Percentiles rank a stretch among this genome's conserved stretches.
phyloP scores from a whole-genome alignment of 2,113 vertebrate genomes.

The Condylura cristata region DNA sequence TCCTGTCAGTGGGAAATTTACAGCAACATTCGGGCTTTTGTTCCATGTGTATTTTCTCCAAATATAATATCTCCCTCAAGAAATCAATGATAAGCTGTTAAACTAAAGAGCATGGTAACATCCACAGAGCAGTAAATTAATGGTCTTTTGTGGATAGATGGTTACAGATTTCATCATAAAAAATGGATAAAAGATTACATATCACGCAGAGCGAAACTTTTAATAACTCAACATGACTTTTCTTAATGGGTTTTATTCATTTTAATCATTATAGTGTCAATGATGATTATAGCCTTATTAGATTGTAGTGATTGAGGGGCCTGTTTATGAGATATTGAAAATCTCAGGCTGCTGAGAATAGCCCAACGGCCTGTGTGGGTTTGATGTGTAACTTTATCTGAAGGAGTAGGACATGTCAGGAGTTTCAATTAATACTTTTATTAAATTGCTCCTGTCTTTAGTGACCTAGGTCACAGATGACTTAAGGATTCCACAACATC shows the following conservation, averaged over 20 bases:
- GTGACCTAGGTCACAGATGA: constrained; percentile 89
- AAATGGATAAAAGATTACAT: constrained; percentile 94
- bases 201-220: constrained; percentile 93
- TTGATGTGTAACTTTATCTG: constrained; percentile 89
- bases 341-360: constrained; percentile 85
- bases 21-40: constrained; percentile 83
- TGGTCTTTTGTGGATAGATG: constrained; percentile 95
- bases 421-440: constrained; percentile 88
- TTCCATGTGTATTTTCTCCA: constrained; percentile 89
- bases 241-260: constrained; percentile 99
- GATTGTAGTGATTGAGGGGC: constrained; percentile 95
- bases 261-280: constrained; percentile 99
- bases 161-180: constrained; percentile 96
- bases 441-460: constrained; percentile 87
- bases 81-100: constrained; percentile 93
- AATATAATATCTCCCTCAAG: constrained; percentile 91
- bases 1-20: constrained; percentile 91
- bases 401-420: constrained; percentile 79
- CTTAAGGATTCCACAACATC: constrained; percentile 86
- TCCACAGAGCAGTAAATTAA: constrained; percentile 93
- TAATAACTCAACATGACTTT: constrained; percentile 97
- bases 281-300: constrained; percentile 99
- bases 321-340: constrained; percentile 91
- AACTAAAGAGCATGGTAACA: constrained; percentile 93
- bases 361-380: constrained; percentile 80